phyloP scores from a whole-genome alignment of 2,888 invertebrate genomes.

The Chrysina gloriosa region DNA sequence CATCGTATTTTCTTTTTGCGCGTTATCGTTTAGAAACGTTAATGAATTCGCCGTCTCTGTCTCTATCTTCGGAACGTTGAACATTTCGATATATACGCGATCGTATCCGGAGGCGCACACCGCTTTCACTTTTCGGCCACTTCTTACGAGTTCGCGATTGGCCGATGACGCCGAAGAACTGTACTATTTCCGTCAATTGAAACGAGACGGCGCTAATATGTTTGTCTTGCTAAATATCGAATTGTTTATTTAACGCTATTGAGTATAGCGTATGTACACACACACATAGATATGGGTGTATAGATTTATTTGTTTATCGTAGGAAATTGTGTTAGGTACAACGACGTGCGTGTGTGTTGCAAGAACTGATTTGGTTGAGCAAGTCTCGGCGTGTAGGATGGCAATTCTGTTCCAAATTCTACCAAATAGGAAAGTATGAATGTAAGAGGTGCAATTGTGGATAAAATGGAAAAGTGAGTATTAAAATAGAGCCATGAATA shows the following conservation, averaged over 20 bases:
- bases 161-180: constrained; percentile 15
- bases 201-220: constrained; percentile 17
- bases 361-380: too few relatives aligned
- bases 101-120: constrained; percentile 7
- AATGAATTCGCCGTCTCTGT: constrained; percentile 27
- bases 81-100: constrained; percentile 8
- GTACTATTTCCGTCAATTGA: constrained; percentile 22
- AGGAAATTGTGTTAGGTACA: constrained; percentile 21
- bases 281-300: constrained; percentile 5
- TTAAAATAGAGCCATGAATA: too few relatives aligned
- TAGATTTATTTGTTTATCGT: constrained; percentile 15
- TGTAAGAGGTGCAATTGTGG: too few relatives aligned
- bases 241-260: constrained; percentile 23
- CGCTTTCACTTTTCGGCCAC: constrained; percentile 26
- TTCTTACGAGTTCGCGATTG: constrained; percentile 7
- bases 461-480: too few relatives aligned
- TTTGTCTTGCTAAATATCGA: constrained; percentile 16
- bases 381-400: too few relatives aligned
- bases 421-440: too few relatives aligned
- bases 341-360: neutral
- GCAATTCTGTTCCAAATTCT: too few relatives aligned
- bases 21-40: constrained; percentile 2
- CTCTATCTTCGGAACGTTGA: neutral
- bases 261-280: constrained; percentile 5
- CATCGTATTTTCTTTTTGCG: neutral